These are phyloP conservation scores for Scelioninae gen. 1 DNA, from an alignment of 2,888 invertebrate genomes.

Conservation along the genomic window DNA sequence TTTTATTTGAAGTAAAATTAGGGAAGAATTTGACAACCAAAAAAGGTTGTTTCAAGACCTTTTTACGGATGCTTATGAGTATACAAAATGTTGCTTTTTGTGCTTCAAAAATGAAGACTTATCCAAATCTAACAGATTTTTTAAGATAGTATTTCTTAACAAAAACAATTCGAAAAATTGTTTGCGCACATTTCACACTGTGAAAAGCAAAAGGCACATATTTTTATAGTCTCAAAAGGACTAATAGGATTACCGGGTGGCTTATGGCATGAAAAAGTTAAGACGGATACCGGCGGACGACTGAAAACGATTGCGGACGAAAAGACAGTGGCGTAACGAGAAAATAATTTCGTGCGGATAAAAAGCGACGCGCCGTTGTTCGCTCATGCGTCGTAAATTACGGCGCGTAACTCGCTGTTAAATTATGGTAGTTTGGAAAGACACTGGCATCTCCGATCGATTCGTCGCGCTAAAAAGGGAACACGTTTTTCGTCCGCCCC, in stretches of 20 bases:
- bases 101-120: no score
- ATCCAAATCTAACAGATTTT: no score
- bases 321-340: conserved; percentile 61
- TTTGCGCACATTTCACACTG: conserved; percentile 10
- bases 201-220: conserved; percentile 47
- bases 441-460: conserved; percentile 36
- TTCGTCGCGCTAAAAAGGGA: conserved; percentile 31
- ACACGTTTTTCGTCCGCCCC: conserved; percentile 33
- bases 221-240: conserved; percentile 72
- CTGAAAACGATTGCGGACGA: conserved; percentile 22
- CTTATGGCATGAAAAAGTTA: conserved; percentile 56
- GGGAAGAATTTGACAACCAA: no score
- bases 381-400: conserved; percentile 56
- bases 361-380: conserved; percentile 40
- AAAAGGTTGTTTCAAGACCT: no score
- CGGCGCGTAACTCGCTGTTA: conserved; percentile 49
- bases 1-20: no score
- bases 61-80: no score
- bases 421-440: conserved; percentile 56
- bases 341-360: conserved; percentile 57
- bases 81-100: no score
- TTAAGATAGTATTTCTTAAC: no score
- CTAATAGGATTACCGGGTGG: conserved; percentile 76
- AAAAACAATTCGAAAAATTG: no score
- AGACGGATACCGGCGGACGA: conserved; percentile 31